A percentile compares a stretch with the other conserved stretches of the same genome.
These are phyloP conservation scores for Pseudorasbora parva DNA, from an alignment of 2,113 vertebrate species.

Conservation along the genomic window DNA sequence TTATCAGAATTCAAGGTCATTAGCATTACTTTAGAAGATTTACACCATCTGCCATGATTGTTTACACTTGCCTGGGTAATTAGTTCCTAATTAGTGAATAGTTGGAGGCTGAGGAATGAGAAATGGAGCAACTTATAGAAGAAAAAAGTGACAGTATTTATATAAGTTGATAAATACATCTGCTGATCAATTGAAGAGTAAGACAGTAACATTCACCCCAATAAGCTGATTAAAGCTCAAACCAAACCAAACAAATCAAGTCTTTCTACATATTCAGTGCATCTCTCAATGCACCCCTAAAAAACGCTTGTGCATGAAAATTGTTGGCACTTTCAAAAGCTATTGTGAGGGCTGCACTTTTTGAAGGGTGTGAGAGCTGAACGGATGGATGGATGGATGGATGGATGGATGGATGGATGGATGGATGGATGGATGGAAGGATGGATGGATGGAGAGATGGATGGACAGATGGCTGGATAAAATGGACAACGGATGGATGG, in stretches of 20 bases:
- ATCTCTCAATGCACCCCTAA: not conserved
- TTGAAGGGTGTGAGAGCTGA: not conserved
- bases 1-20: constrained; percentile 78
- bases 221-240: not conserved
- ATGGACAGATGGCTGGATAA: too few species aligned
- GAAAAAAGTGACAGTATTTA: constrained; percentile 12
- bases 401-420: not conserved
- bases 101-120: constrained; percentile 58
- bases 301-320: not conserved
- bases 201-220: not conserved
- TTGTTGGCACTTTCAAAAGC: not conserved
- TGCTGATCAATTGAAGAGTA: not conserved
- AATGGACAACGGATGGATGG: too few species aligned
- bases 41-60: constrained; percentile 88
- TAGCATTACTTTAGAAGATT: constrained; percentile 76
- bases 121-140: constrained; percentile 35
- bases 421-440: too few species aligned
- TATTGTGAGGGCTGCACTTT: not conserved
- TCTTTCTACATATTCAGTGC: not conserved
- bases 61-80: constrained; percentile 91
- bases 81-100: constrained; percentile 89
- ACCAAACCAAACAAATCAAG: too few species aligned
- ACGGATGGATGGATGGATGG: not conserved
- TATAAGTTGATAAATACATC: not conserved
- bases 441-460: too few species aligned